These are phyloP conservation scores for Hirtodrosophila duncani DNA, from an alignment of 2,888 invertebrate species.

Conservation along the genomic window DNA sequence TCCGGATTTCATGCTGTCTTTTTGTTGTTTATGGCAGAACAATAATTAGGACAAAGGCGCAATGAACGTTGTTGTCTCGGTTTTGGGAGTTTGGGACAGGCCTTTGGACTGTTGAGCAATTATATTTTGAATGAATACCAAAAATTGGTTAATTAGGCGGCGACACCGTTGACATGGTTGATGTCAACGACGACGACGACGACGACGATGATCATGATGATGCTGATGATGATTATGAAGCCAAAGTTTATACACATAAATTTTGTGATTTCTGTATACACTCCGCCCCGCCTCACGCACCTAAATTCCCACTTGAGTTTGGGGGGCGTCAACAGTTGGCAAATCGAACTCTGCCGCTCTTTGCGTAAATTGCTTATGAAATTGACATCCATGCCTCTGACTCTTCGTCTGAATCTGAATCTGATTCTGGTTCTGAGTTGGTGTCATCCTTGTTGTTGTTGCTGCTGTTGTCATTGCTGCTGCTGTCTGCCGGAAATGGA, in stretches of 20 bases:
- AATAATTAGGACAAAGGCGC: slow-evolving; percentile 65
- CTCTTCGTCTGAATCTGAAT: slow-evolving; percentile 8
- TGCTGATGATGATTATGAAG: too few relatives aligned
- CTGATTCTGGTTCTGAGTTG: not conserved
- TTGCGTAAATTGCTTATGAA: slow-evolving; percentile 71
- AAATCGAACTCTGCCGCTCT: slow-evolving; percentile 47
- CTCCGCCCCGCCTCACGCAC: too few relatives aligned
- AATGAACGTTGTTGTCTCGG: slow-evolving; percentile 55
- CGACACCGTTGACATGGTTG: slow-evolving; percentile 38
- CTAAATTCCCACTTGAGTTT: slow-evolving; percentile 23
- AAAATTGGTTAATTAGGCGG: slow-evolving; percentile 70
- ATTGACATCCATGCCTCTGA: slow-evolving; percentile 62
- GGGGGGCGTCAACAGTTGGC: slow-evolving; percentile 65
- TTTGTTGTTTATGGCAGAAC: slow-evolving; percentile 68
- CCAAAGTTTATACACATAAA: too few relatives aligned
- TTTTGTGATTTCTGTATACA: too few relatives aligned
- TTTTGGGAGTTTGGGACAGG: too few relatives aligned
- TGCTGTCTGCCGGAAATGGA: slow-evolving; percentile 69
- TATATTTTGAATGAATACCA: too few relatives aligned
- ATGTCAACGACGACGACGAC: too few relatives aligned
- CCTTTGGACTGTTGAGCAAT: too few relatives aligned
- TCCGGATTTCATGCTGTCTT: slow-evolving; percentile 30
- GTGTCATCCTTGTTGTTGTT: not conserved
- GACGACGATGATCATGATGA: too few relatives aligned
- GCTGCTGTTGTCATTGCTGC: slow-evolving; percentile 25